phyloP scores from a whole-genome alignment of 2,113 vertebrate genomes.

The Peromyscus leucopus region DNA sequence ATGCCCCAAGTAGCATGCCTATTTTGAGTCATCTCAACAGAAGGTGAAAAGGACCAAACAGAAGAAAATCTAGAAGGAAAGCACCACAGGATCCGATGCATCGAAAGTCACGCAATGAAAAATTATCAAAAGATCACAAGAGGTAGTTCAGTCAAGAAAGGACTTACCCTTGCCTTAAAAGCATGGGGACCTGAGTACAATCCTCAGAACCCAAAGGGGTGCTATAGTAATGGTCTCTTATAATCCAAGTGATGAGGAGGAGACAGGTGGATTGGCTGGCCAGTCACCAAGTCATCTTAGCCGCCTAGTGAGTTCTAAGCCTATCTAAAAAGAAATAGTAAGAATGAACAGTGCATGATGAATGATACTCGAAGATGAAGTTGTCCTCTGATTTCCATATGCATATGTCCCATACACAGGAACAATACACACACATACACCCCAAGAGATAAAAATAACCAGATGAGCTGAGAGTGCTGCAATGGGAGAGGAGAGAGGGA shows the following conservation, averaged over 20 bases:
- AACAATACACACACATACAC: not conserved
- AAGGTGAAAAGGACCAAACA: not conserved
- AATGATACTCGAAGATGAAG: not conserved
- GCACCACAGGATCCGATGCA: not conserved
- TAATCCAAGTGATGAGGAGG: not conserved
- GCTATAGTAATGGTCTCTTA: not conserved
- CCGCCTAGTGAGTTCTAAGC: not conserved
- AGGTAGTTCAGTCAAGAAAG: not conserved
- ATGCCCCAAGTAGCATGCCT: not conserved
- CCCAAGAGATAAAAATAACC: not conserved
- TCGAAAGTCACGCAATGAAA: not conserved
- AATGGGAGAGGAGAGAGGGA: not conserved
- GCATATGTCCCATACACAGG: not conserved
- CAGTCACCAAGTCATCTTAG: not conserved
- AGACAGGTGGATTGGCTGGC: too few species aligned
- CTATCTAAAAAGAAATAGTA: not conserved
- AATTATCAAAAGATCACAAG: not conserved
- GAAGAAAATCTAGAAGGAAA: conserved; percentile 6
- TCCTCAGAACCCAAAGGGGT: not conserved
- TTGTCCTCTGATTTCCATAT: not conserved
- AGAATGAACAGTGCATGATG: not conserved
- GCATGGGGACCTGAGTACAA: too few species aligned
- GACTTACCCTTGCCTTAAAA: not conserved
- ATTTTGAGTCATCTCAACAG: not conserved
- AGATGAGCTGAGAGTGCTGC: not conserved